These are phyloP conservation scores for Dendropsophus ebraccatus DNA, from an alignment of 2,113 vertebrate species.

Conservation along the genomic window DNA sequence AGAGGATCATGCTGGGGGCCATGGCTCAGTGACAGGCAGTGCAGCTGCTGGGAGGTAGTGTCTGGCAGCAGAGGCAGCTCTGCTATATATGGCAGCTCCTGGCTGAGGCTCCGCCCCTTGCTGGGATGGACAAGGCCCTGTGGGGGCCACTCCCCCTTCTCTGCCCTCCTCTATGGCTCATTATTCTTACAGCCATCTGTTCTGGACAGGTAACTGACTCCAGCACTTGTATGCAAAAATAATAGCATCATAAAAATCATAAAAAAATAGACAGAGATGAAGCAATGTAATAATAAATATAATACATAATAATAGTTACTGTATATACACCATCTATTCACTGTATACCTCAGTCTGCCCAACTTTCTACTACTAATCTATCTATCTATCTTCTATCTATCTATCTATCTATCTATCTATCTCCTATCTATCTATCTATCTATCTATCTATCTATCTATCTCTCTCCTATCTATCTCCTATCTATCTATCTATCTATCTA, in stretches of 20 bases:
- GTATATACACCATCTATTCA: too few relatives aligned
- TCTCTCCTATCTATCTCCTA: not conserved
- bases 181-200: constrained; percentile 36
- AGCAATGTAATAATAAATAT: too few relatives aligned
- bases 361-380: too few relatives aligned
- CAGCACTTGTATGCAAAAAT: constrained; percentile 55
- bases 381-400: too few relatives aligned
- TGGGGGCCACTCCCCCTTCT: not conserved
- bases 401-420: too few relatives aligned
- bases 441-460: not conserved
- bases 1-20: constrained; percentile 63
- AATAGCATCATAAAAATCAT: not conserved
- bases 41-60: constrained; percentile 33
- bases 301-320: too few relatives aligned
- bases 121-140: constrained; percentile 4
- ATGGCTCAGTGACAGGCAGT: constrained; percentile 47
- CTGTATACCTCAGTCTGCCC: too few relatives aligned
- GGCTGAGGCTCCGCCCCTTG: constrained; percentile 63
- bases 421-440: too few relatives aligned
- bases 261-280: too few relatives aligned
- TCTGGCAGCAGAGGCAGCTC: constrained; percentile 59
- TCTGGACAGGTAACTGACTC: constrained; percentile 49
- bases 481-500: too few relatives aligned
- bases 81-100: constrained; percentile 65
- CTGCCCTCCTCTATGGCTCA: not conserved